Conservation (phyloP, 2,797 vertebrate species). For the Crocodylus rhombifer region DNA sequence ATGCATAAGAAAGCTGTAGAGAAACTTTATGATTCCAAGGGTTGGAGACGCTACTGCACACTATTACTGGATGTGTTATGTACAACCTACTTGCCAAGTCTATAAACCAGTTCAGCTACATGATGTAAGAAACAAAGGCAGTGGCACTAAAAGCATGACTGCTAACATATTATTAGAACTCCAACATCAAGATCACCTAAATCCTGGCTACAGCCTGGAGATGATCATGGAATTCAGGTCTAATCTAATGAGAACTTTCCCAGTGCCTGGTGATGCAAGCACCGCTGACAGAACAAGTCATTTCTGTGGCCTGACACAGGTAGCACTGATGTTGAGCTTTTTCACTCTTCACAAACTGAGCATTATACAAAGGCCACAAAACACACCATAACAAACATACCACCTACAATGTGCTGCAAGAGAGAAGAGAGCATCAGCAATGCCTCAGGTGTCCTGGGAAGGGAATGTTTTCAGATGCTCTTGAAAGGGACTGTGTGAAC, state of each 20-base stretch:
- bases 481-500: no score
- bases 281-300: not conserved
- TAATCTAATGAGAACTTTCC: not conserved
- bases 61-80: not conserved
- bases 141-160: not conserved
- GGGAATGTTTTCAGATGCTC: no score
- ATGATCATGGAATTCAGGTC: not conserved
- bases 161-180: not conserved
- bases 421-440: slow-evolving; percentile 62
- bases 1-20: accelerated
- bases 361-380: not conserved
- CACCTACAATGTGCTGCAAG: not conserved
- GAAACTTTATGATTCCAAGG: accelerated
- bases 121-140: not conserved
- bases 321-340: not conserved
- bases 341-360: slow-evolving; percentile 9
- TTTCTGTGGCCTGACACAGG: not conserved
- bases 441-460: not conserved
- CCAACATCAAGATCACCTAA: not conserved
- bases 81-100: not conserved
- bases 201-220: not conserved
- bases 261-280: not conserved
- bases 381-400: slow-evolving; percentile 7
- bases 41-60: accelerated
- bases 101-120: not conserved